Conservation (phyloP, 1,140 invertebrate genomes). For the Bombus haemorrhoidalis region DNA sequence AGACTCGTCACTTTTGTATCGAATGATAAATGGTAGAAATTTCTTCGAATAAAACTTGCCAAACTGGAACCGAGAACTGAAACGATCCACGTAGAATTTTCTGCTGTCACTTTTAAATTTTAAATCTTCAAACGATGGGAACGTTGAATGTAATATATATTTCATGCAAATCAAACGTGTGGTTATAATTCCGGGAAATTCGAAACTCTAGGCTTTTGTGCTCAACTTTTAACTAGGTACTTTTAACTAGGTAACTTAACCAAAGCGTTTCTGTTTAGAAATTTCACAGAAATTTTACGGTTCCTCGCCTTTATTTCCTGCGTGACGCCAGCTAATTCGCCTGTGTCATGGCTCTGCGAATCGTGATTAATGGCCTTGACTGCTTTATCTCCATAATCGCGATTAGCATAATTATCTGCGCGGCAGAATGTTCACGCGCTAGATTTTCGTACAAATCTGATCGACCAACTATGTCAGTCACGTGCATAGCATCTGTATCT, state of each 20-base stretch:
- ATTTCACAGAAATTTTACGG: neutral
- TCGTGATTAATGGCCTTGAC: conserved; percentile 36
- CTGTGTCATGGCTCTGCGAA: conserved; percentile 11
- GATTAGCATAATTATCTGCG: conserved; percentile 52
- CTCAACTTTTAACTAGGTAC: neutral
- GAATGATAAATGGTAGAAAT: neutral
- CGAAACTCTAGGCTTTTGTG: neutral
- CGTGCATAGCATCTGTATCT: neutral
- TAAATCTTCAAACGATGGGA: too few species aligned
- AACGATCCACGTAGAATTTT: neutral
- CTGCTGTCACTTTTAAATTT: neutral
- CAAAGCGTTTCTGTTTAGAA: neutral
- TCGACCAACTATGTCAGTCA: conserved; percentile 30
- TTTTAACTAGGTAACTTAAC: neutral
- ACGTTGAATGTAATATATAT: neutral
- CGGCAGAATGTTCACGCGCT: conserved; percentile 13
- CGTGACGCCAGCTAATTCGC: neutral
- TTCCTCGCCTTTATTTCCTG: neutral
- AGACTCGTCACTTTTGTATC: too few species aligned
- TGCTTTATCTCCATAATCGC: conserved; percentile 46
- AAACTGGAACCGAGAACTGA: neutral
- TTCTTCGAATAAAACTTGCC: neutral
- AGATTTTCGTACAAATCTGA: conserved; percentile 37
- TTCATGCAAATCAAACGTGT: neutral
- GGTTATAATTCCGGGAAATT: neutral